Percentiles rank a stretch among this genome's conserved stretches.
Evolutionary conservation across 1,140 invertebrate genomes (phyloP).

Genomic region (Drosophila saltans): DNA sequence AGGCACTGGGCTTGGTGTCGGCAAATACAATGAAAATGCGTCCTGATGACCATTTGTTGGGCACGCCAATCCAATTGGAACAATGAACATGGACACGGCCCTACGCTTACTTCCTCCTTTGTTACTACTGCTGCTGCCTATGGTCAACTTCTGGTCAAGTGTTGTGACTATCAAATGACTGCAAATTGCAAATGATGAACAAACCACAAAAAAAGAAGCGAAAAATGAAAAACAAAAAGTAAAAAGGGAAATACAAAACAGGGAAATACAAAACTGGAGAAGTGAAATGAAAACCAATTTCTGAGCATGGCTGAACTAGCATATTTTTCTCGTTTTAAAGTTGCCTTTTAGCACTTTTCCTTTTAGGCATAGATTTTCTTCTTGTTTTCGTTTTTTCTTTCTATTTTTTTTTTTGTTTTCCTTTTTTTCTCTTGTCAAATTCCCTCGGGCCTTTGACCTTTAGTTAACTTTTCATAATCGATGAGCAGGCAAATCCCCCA

Average conservation of each 20-base stretch:
- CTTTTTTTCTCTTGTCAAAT: constrained; percentile 2
- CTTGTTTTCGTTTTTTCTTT: not conserved
- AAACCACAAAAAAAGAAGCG: not conserved
- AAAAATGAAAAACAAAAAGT: not conserved
- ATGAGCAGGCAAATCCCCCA: constrained; percentile 7
- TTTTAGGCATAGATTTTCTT: not conserved
- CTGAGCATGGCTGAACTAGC: constrained; percentile 3
- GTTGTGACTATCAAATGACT: constrained; percentile 12
- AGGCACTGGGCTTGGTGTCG: not conserved
- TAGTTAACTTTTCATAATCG: constrained; percentile 14
- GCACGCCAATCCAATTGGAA: constrained; percentile 2
- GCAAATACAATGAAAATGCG: not conserved
- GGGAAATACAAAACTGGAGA: not conserved
- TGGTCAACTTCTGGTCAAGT: constrained; percentile 6
- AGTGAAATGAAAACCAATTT: constrained; percentile 2
- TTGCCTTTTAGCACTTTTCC: constrained; percentile 9
- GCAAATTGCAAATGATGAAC: constrained; percentile 5
- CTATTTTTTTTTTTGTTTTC: not conserved
- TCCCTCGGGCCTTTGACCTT: constrained; percentile 6
- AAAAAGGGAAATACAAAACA: not conserved
- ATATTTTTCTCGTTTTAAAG: constrained; percentile 8
- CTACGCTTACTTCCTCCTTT: not conserved
- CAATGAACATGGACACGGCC: constrained; percentile 1
- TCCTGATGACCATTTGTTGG: constrained; percentile 7
- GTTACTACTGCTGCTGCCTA: not conserved